Base-by-base conservation (phyloP, 2,797 vertebrate genomes). In the Chrysocyon brachyurus region DNA sequence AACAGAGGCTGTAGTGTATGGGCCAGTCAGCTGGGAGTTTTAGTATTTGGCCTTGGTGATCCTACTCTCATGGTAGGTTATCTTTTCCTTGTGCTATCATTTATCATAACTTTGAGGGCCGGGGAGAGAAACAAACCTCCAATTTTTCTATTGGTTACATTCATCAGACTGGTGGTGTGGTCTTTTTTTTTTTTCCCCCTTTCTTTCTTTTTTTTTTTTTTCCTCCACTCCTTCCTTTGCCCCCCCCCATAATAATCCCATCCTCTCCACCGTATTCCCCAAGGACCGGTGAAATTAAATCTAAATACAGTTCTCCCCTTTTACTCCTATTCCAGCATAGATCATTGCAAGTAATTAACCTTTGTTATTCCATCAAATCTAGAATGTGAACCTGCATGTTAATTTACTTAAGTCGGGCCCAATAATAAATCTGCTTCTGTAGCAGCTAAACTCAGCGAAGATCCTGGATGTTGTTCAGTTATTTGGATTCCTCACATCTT, bases 41-140 rank as follows among this genome's bases (percentile, higher is more conserved):
- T 98, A 99, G 99, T 99, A 99, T 99, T 99, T 99, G 99, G 99
- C 99, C 99, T 99, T 98, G 98, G 99, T 99, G 99, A 99, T 99
- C 99, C 99, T 99, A 99, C 99, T 99, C 99, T 99, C 99, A 99
- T 99, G 99, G 99, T 99, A 99, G 99, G 99, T 99, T 99, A 99
- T 99, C 99, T 99, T 99, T 99, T 99, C 98, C 99, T 99, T 98
- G 99, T 99, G 98, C 99, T 99, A 99, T 99, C 99, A 99, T 99
- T 99, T 99, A 99, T 99, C 99, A 99, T 99, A 99, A 99, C 99
- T 99, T 98, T 98, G 98, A 99, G 98, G 98, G 98, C 98, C 98
- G 97, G 98, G 96, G 98, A 98, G 98, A 98, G 99, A 99, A 98
- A 98, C 98, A 99, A 98, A 97, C 98, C 98, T 98, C 98, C 98